Percentiles rank a stretch among this genome's conserved stretches.
Evolutionary conservation across 2,797 vertebrate genomes (phyloP).

Genomic region (Danio aesculapii): DNA sequence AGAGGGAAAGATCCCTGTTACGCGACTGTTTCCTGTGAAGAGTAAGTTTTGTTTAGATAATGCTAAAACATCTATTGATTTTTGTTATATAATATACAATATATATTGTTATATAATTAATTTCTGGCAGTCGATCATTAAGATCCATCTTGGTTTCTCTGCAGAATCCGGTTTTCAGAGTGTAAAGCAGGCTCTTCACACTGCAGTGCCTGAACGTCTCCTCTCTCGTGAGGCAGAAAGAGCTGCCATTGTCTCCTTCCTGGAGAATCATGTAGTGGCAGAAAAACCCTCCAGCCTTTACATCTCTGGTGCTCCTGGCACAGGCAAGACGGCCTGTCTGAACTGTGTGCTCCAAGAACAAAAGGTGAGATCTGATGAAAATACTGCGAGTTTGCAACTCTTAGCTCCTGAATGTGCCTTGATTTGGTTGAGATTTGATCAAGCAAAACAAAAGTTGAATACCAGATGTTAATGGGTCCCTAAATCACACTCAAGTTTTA

Average conservation of each 20-base stretch:
- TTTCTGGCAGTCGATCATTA: background rate
- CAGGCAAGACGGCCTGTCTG: slow-evolving; percentile 93
- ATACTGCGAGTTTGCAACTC: too few relatives aligned
- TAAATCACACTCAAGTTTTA: too few relatives aligned
- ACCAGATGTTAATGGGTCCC: too few relatives aligned
- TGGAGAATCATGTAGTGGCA: slow-evolving; percentile 78
- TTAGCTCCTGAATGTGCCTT: too few relatives aligned
- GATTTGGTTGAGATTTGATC: too few relatives aligned
- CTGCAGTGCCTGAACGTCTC: slow-evolving; percentile 85
- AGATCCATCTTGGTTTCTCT: background rate
- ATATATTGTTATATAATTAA: too few relatives aligned
- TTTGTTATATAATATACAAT: too few relatives aligned
- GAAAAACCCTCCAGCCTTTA: slow-evolving; percentile 88
- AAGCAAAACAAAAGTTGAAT: too few relatives aligned
- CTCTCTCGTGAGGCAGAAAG: slow-evolving; percentile 85
- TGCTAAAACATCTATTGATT: too few relatives aligned
- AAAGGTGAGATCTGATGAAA: slow-evolving; percentile 73
- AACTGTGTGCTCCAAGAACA: slow-evolving; percentile 87
- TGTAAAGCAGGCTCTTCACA: slow-evolving; percentile 89
- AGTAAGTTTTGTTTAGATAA: slow-evolving; percentile 67
- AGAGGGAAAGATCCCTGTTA: slow-evolving; percentile 36
- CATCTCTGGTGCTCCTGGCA: slow-evolving; percentile 92
- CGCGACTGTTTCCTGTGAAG: slow-evolving; percentile 81
- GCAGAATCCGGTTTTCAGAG: slow-evolving; percentile 85
- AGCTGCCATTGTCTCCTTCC: slow-evolving; percentile 80